Percentiles rank a stretch among this genome's conserved stretches.
These are phyloP conservation scores for Sebastes cheni DNA, from an alignment of 2,797 vertebrate species.

Conservation along the genomic window DNA sequence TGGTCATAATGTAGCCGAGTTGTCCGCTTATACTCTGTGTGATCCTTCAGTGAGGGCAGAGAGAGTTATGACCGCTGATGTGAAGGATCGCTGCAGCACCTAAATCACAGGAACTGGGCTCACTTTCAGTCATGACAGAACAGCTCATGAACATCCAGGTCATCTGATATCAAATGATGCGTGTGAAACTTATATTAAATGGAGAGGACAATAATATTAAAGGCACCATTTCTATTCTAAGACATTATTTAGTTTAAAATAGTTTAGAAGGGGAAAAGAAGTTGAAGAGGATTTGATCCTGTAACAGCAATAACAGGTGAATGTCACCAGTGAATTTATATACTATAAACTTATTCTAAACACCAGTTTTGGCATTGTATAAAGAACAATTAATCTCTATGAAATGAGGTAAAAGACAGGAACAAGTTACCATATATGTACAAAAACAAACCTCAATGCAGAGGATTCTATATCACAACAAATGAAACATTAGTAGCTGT, in stretches of 20 bases:
- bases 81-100: conserved; percentile 14
- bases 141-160: conserved; percentile 2
- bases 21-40: neutral
- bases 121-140: conserved; percentile 23
- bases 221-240: neutral
- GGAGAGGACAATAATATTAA: neutral
- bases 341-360: neutral
- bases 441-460: conserved; percentile 10
- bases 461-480: conserved; percentile 9
- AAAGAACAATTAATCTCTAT: conserved; percentile 13
- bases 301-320: neutral
- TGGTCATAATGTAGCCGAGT: neutral
- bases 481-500: conserved; percentile 24
- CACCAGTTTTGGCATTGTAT: neutral
- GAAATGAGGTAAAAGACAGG: neutral
- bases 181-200: neutral
- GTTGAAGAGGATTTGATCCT: neutral
- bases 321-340: neutral
- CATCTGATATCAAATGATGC: too few relatives aligned
- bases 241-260: neutral
- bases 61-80: conserved; percentile 15
- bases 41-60: conserved; percentile 1
- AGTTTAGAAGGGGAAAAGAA: neutral
- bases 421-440: neutral
- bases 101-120: conserved; percentile 31